Percentiles rank a stretch among this genome's conserved stretches.
Conservation (phyloP, 1,140 invertebrate genomes). For the Akabosia matsudoensis region DNA sequence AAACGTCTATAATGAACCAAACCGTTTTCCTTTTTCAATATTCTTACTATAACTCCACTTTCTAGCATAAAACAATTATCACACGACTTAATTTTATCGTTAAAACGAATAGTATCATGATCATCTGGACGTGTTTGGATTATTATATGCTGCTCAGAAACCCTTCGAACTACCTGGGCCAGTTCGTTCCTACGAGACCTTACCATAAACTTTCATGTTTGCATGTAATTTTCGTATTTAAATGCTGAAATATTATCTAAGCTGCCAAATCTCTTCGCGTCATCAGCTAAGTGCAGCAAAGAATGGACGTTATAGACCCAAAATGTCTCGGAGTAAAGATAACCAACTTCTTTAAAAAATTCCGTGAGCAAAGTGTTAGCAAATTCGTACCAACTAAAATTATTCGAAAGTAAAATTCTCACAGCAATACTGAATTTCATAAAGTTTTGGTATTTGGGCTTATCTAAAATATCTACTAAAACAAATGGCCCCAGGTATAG, state of each 20-base stretch:
- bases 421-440: conserved; percentile 36
- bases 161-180: background rate
- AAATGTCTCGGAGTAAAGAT: conserved; percentile 47
- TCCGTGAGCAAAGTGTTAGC: conserved; percentile 47
- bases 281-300: conserved; percentile 10
- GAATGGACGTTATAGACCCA: conserved; percentile 23
- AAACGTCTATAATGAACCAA: too few relatives aligned
- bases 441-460: conserved; percentile 28
- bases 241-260: conserved; percentile 24
- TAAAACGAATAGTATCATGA: too few relatives aligned
- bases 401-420: conserved; percentile 28
- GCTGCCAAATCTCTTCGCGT: background rate
- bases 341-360: conserved; percentile 48
- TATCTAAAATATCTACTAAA: conserved; percentile 18
- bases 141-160: too few relatives aligned
- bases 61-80: too few relatives aligned
- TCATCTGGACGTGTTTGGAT: too few relatives aligned
- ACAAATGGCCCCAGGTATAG: conserved; percentile 41
- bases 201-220: background rate
- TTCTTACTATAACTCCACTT: too few relatives aligned
- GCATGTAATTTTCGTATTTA: conserved; percentile 29
- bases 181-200: background rate
- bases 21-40: too few relatives aligned
- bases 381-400: conserved; percentile 39
- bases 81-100: too few relatives aligned